phyloP scores from a whole-genome alignment of 2,113 vertebrate species.

The Pelecanoides urinatrix region DNA sequence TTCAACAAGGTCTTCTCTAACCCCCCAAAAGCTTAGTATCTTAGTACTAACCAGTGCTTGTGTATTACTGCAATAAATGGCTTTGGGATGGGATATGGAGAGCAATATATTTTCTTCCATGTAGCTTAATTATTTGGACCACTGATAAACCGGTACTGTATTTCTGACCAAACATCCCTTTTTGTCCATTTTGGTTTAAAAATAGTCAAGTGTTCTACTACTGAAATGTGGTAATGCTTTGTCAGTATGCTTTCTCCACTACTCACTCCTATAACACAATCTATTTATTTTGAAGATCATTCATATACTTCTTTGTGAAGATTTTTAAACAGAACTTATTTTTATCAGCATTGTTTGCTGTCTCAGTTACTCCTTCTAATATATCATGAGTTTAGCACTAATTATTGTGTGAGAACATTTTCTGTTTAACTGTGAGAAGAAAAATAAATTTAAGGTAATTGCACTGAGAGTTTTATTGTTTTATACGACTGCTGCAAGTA shows the following conservation, averaged over 20 bases:
- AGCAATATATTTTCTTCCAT: neutral
- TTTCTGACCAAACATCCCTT: neutral
- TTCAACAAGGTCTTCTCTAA: neutral
- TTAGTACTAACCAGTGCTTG: neutral
- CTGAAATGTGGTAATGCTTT: neutral
- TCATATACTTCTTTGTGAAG: slow-evolving; percentile 42
- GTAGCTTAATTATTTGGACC: neutral
- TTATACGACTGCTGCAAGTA: slow-evolving; percentile 48
- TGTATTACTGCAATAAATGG: neutral
- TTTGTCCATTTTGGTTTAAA: neutral
- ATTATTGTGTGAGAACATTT: slow-evolving; percentile 64
- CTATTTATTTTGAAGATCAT: slow-evolving; percentile 48
- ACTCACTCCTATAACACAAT: neutral
- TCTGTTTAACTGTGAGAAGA: slow-evolving; percentile 58
- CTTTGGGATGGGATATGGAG: neutral
- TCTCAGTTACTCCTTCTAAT: slow-evolving; percentile 62
- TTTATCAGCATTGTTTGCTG: slow-evolving; percentile 61
- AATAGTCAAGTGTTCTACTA: neutral
- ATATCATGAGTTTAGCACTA: slow-evolving; percentile 55
- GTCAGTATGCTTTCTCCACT: neutral
- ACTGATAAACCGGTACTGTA: neutral
- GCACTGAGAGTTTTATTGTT: slow-evolving; percentile 65
- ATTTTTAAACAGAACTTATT: slow-evolving; percentile 45
- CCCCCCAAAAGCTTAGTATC: neutral
- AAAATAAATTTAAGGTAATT: slow-evolving; percentile 74